These are phyloP conservation scores for Bombus picipes DNA, from an alignment of 1,140 invertebrate genomes.

Conservation along the genomic window DNA sequence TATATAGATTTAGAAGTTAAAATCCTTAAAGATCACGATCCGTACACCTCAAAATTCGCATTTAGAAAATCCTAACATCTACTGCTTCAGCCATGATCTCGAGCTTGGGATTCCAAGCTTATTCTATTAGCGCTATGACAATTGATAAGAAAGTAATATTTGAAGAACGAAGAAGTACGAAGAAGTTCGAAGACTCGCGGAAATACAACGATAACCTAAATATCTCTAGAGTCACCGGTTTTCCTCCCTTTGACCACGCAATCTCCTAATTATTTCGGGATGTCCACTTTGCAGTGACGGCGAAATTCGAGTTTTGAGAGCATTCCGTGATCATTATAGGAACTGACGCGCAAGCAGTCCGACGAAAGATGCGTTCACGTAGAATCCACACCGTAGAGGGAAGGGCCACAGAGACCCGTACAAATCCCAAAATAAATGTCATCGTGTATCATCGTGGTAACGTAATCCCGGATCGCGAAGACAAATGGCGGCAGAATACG, in stretches of 20 bases:
- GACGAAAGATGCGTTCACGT: conserved; percentile 59
- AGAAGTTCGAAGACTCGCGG: neutral
- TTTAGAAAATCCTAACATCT: neutral
- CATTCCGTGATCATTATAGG: conserved; percentile 13
- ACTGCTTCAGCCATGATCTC: neutral
- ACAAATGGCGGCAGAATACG: conserved; percentile 71
- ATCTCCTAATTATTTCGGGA: neutral
- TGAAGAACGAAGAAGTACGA: too few species aligned
- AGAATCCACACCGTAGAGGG: conserved; percentile 27
- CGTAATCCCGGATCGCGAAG: conserved; percentile 71
- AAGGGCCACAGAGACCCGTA: conserved; percentile 55
- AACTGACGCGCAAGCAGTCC: conserved; percentile 19
- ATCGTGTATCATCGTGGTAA: conserved; percentile 73
- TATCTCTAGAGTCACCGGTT: neutral
- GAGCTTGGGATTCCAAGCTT: neutral
- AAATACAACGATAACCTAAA: neutral
- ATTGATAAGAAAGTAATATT: neutral
- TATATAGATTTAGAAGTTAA: too few species aligned
- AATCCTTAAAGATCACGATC: too few species aligned
- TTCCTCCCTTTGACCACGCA: neutral
- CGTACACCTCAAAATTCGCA: too few species aligned
- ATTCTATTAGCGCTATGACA: neutral
- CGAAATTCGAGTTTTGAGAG: neutral
- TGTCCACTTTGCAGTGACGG: neutral
- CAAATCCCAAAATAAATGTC: conserved; percentile 72